Conservation (phyloP, 1,140 invertebrate species). For the Lasaia peninsularis region DNA sequence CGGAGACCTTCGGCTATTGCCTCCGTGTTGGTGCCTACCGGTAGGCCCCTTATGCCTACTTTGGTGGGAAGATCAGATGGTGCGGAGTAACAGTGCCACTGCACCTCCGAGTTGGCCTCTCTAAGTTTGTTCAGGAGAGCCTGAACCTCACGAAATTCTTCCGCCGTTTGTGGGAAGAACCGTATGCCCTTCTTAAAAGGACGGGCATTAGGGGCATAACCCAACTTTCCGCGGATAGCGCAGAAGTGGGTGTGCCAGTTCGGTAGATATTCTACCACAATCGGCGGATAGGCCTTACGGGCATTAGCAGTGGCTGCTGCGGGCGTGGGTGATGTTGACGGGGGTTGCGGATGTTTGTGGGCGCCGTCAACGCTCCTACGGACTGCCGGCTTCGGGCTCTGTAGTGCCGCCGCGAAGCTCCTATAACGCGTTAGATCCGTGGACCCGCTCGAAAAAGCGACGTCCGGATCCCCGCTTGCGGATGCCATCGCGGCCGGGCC, state of each 20-base stretch:
- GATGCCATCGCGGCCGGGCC: background rate
- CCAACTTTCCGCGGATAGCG: background rate
- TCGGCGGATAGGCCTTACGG: background rate
- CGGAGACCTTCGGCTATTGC: background rate
- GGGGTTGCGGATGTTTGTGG: background rate
- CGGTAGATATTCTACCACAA: conserved; percentile 10
- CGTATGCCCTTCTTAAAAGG: background rate
- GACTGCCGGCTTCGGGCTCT: background rate
- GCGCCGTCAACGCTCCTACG: too few relatives aligned
- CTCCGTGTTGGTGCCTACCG: background rate
- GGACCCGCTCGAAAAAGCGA: background rate
- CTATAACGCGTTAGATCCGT: background rate
- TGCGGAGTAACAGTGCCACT: background rate
- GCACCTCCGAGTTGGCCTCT: background rate
- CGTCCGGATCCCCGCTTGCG: background rate
- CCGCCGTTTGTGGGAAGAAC: background rate
- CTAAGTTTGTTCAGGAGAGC: background rate
- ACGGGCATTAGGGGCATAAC: background rate
- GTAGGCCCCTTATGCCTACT: background rate
- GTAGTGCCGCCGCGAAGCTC: background rate
- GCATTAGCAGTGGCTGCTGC: background rate
- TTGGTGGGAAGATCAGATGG: background rate
- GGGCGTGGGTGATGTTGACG: background rate
- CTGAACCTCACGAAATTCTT: background rate
- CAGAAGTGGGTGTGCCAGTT: conserved; percentile 1